Base-by-base conservation (phyloP, 1,140 invertebrate species). In the Drosophila lacteicornis region DNA sequence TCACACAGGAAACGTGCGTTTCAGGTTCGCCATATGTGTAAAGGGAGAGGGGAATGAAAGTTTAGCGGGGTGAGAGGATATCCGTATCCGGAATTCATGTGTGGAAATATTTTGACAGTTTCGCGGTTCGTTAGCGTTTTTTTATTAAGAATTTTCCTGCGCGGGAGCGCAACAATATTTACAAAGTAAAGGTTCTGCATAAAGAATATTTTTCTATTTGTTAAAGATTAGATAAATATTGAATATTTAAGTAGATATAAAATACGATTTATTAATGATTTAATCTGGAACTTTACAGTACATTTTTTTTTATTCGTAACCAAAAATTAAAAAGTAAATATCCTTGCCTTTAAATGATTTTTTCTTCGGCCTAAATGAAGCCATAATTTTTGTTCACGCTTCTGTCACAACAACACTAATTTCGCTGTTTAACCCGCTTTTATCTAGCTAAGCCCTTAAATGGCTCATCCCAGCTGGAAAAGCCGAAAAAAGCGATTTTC, bases 81-180 rank as follows among this genome's bases (percentile, higher is more conserved):
- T 73, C 69, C 69, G 68, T 38, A 43, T 73, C 67, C 69, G 55
- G 51, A 43, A 56, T 68, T 75, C 83, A 82, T 69, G 67, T 82
- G 71, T 82, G 85, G 71, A 90, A 90, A 82, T 90, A 82, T 91
- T 90, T 90, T 90, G 85, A 90, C 85, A 90, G 86, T 90, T 85
- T 90, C 75, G 85, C 81, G 85, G 85, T 82, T 90, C 85, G 85
- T 90, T 90, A 88, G 81, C 68, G 71, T 75, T 73, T 80, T 66
- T 56, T 55, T 61, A 55, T 38, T 62, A 30, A 5, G 13, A 59
- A 17, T 43, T 50, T 71, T 22, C 4, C 3, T 8, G 30, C 1
- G 25, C 30, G 11, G 13, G 6, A 19, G n/a, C 11, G n/a, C 1
- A 7, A 4, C 22, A 27, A 27, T 30, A 36, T 69, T 43, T 51